These are phyloP conservation scores for Mesoclemmys tuberculata DNA, from an alignment of 2,113 vertebrate species.

Conservation along the genomic window DNA sequence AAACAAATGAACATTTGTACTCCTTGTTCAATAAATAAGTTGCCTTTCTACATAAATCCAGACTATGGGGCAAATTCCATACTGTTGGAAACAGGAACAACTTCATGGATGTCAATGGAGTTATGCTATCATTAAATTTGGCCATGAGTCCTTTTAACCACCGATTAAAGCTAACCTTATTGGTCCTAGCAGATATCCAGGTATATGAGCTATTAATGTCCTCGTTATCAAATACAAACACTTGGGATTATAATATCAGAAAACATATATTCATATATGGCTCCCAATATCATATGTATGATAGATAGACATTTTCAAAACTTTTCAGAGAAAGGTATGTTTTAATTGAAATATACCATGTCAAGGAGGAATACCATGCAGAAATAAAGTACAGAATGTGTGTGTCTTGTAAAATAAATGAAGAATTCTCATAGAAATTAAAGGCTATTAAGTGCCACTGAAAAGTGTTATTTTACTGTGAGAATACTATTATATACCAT, in stretches of 20 bases:
- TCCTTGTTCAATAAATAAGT: slow-evolving; percentile 21
- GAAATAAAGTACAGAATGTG: background rate
- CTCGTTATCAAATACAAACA: background rate
- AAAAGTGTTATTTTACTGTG: slow-evolving; percentile 7
- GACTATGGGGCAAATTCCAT: slow-evolving; percentile 31
- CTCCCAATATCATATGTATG: background rate
- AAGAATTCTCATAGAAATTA: slow-evolving; percentile 7
- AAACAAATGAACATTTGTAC: slow-evolving; percentile 1
- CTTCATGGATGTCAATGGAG: slow-evolving; percentile 26
- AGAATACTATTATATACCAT: slow-evolving; percentile 4
- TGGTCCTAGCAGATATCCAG: background rate
- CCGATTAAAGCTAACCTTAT: background rate
- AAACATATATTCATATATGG: background rate
- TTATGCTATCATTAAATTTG: slow-evolving; percentile 38
- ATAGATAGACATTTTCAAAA: background rate
- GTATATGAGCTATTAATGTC: background rate
- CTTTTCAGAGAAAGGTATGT: background rate
- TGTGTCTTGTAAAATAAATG: slow-evolving; percentile 24
- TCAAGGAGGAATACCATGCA: background rate
- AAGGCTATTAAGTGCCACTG: slow-evolving; percentile 35
- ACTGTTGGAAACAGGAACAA: slow-evolving; percentile 20
- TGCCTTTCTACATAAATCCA: slow-evolving; percentile 36
- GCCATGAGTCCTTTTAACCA: slow-evolving; percentile 12
- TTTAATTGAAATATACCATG: background rate
- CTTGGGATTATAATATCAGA: background rate